Base-by-base conservation (phyloP, 2,888 invertebrate species). In the Cantharis nigra region DNA sequence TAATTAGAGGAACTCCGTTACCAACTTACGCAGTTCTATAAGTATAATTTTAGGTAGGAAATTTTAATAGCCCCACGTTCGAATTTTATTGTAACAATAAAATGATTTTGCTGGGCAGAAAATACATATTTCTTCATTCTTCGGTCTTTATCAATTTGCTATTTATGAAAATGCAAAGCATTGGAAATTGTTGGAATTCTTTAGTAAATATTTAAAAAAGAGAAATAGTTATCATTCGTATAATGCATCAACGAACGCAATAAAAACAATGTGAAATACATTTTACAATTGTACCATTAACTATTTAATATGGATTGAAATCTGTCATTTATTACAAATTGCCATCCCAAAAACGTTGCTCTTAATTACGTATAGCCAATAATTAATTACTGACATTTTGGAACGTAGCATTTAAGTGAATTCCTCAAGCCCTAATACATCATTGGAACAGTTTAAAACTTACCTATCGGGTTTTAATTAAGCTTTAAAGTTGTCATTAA, bases 341-440 rank as follows among this genome's bases (percentile, higher is more conserved):
- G 74, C 74, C 80, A 71, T 77, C 74, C 23, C 70, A 71, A 77
- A 80, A 81, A 78, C 77, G 79, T 79, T 80, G 80, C 83, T 84
- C 85, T 84, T 82, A 84, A 84, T 84, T 85, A 84, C 82, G 81
- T 79, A 80, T 78, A 76, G 75, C 82, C 83, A 81, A 83, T 84
- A 85, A 85, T 85, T 85, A 85, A 85, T 85, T 83, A 83, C 82
- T 76, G 82, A 75, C 82, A 72, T 75, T 77, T 73, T 70, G 83
- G 82, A 82, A 83, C 83, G 83, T 80, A 75, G 72, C 77, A 74
- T 81, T 80, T 80, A 77, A 80, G 81, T 77, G 80, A 80, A 80
- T 82, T 81, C 78, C 74, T 67, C 71, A 69, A 74, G 69, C 75
- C 70, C 67, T 69, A 77, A 79, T 79, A 72, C 65, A 79, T 79